Base-by-base conservation (phyloP, 1,140 invertebrate genomes). In the Lordiphosa mommai region DNA sequence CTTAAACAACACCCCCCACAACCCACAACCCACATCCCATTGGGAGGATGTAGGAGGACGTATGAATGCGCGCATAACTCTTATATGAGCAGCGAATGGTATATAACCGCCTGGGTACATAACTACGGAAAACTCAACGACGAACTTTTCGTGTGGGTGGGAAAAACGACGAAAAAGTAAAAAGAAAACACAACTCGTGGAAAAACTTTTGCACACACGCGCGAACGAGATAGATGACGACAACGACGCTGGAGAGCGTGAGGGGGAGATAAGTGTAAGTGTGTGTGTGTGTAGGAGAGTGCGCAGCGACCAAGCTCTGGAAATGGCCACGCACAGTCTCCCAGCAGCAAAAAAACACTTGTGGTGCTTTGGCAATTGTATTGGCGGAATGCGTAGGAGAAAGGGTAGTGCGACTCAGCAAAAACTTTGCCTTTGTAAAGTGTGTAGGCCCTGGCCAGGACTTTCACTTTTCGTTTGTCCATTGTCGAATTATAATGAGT, bases 201-300 rank as follows among this genome's bases (percentile, higher is more conserved):
- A 82, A 82, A 80, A 84, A 76, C 41, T 82, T 82, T 68, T 17
- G 40, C 71, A 68, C 71, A 82, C 41, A 82, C 71, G 77, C 51
- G 58, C 51, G 66, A 82, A 74, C 48, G 76, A 71, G 76, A 82
- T 71, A 68, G 77, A 61, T 82, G 77, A 67, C 57, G 61, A 60
- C 63, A 49, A 70, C 63, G 60, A 77, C 58, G 61, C 60, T 14
- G 52, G 27, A 12, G 36, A 34, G 58, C 56, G 14, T 49, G 27
- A 52, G 56, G 57, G 66, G 52, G 51, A 49, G 32, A 16, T 17
- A 12, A 30, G 30, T 30, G 34, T 27, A 16, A 33, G 27, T 47
- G 38, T 40, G 46, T 67, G 30, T 49, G 41, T 36, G 14, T 57
- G 57, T 66, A 32, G 57, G 53, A 48, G 61, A 55, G 52, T 67